Percentiles rank a stretch among this genome's conserved stretches.
These are phyloP conservation scores for Phengaris arion DNA, from an alignment of 2,888 invertebrate species.

Conservation along the genomic window DNA sequence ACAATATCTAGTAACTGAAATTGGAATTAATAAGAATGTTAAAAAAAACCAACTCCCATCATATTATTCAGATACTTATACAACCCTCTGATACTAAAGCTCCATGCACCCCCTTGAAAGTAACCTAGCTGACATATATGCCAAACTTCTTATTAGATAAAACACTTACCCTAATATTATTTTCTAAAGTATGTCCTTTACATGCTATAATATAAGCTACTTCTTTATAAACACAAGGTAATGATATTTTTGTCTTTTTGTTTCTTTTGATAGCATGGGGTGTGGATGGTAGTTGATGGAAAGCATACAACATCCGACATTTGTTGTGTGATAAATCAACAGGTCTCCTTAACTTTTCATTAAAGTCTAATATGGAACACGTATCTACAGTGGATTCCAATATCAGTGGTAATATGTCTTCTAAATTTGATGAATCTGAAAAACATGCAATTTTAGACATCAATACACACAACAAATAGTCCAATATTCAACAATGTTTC, in stretches of 20 bases:
- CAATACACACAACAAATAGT: neutral
- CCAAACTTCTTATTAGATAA: neutral
- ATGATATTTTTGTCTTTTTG: slow-evolving; percentile 38
- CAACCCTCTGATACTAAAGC: too few species aligned
- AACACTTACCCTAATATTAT: slow-evolving; percentile 54
- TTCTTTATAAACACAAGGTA: slow-evolving; percentile 53
- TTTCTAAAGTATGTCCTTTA: slow-evolving; percentile 36
- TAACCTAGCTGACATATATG: too few species aligned
- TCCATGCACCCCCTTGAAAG: too few species aligned
- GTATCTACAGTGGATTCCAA: slow-evolving; percentile 51
- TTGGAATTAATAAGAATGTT: neutral
- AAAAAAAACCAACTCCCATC: too few species aligned
- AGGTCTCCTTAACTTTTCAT: slow-evolving; percentile 58
- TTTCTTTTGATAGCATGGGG: slow-evolving; percentile 39
- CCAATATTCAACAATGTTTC: too few species aligned
- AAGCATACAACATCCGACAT: slow-evolving; percentile 59
- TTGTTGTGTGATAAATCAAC: slow-evolving; percentile 51
- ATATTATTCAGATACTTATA: too few species aligned
- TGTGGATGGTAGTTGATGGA: slow-evolving; percentile 53
- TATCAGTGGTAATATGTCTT: slow-evolving; percentile 51
- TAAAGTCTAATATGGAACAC: slow-evolving; percentile 56
- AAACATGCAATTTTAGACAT: slow-evolving; percentile 33
- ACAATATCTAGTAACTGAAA: slow-evolving; percentile 53
- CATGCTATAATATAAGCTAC: slow-evolving; percentile 50
- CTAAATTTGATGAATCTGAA: slow-evolving; percentile 51